phyloP scores from a whole-genome alignment of 2,797 vertebrate genomes.

The Tadarida brasiliensis region DNA sequence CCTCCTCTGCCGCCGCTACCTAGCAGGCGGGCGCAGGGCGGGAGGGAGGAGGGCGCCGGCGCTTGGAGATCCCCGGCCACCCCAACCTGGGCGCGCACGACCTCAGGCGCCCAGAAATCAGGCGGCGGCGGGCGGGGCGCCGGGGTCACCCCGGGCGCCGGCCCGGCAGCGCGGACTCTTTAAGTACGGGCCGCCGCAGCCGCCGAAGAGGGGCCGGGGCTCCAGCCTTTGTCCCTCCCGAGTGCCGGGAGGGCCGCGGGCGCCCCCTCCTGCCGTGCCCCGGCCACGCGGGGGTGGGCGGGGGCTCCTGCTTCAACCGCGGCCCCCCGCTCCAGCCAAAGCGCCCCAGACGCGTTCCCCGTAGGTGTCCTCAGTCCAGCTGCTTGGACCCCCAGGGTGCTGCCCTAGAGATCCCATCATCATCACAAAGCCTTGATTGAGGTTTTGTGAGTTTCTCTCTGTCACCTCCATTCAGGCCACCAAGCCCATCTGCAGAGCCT shows the following conservation, averaged over 20 bases:
- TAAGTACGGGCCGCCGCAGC: neutral
- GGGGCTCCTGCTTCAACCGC: neutral
- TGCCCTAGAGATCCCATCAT: neutral
- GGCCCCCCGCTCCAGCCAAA: neutral
- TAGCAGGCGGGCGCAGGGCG: slow-evolving; percentile 58
- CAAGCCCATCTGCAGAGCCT: neutral
- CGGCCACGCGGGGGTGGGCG: neutral
- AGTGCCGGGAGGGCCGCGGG: slow-evolving; percentile 74
- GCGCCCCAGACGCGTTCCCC: neutral
- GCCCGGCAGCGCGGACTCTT: slow-evolving; percentile 33
- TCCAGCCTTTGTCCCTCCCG: slow-evolving; percentile 80
- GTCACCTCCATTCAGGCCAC: neutral
- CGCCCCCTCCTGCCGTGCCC: slow-evolving; percentile 82
- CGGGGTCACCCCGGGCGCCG: slow-evolving; percentile 30
- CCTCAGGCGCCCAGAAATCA: slow-evolving; percentile 72
- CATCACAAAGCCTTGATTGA: neutral
- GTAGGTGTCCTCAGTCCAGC: neutral
- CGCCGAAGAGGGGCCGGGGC: slow-evolving; percentile 54
- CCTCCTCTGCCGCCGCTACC: slow-evolving; percentile 60
- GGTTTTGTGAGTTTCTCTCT: neutral
- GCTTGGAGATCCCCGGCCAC: slow-evolving; percentile 77
- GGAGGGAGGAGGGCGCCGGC: slow-evolving; percentile 39
- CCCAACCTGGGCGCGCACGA: slow-evolving; percentile 67
- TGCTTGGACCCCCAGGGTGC: neutral
- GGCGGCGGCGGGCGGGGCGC: slow-evolving; percentile 65